Base-by-base conservation (phyloP, 1,140 invertebrate species). In the Zaprionus lachaisei region DNA sequence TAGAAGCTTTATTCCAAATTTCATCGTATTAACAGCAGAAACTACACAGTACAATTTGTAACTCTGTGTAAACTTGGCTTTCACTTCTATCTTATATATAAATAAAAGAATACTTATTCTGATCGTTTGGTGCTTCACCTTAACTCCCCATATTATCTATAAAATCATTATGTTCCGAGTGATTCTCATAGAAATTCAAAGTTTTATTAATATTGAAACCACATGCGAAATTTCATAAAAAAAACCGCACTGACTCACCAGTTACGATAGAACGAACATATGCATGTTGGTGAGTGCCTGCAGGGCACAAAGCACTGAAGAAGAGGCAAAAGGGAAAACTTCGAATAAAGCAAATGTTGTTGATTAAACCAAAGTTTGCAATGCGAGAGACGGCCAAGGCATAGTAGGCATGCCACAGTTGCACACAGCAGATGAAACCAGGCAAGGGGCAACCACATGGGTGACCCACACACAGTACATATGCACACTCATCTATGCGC, bases 281-380 rank as follows among this genome's bases (percentile, higher is more conserved):
- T 51, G 11, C 11, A n/a, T 51, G 47, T 17, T 7, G n/a, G 20
- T 51, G 20, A 11, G 47, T 51, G 20, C 17, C 41, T 37, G 58
- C 12, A 49, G n/a, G 44, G 44, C 22, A 31, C 60, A 62, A 28
- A 9, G 62, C 31, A 65, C 20, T 31, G 56, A 15, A 56, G 34
- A 7, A 28, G 15, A 55, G n/a, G n/a, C 14, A 61, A 20, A 68
- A n/a, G 44, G 41, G n/a, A 47, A 54, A 55, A 57, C 26, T 68
- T 69, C 20, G 49, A 47, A 28, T 5, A 65, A 20, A 60, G 56
- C 72, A 64, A 71, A 75, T 54, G 68, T 44, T 71, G 67, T 75
- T 75, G 72, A 75, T 75, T 75, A 75, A 75, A 75, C 67, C 72
- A 71, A 75, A 71, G 58, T 75, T 75, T 75, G 67, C 54, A 70